phyloP scores from a whole-genome alignment of 2,113 vertebrate genomes.

The Indri indri region DNA sequence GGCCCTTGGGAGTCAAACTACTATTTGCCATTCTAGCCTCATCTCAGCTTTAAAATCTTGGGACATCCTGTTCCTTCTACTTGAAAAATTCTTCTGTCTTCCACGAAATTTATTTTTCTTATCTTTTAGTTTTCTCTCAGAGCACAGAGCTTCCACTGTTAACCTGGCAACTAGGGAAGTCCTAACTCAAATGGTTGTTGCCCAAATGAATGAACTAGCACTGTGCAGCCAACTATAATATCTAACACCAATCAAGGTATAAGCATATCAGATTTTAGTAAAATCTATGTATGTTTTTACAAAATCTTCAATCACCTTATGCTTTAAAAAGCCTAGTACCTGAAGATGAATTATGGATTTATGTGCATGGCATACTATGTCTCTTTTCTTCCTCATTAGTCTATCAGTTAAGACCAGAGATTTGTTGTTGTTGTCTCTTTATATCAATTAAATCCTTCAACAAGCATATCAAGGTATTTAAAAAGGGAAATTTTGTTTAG shows the following conservation, averaged over 20 bases:
- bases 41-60: background rate
- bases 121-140: background rate
- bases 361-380: background rate
- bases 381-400: background rate
- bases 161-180: background rate
- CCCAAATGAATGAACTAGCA: background rate
- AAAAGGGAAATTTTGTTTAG: constrained; percentile 31
- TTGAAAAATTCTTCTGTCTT: background rate
- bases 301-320: background rate
- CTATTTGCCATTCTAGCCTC: background rate
- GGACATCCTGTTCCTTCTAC: background rate
- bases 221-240: background rate
- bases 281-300: background rate
- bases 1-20: background rate
- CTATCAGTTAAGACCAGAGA: background rate
- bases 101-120: background rate
- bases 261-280: background rate
- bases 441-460: constrained; percentile 43
- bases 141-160: background rate
- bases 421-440: background rate
- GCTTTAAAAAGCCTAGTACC: background rate
- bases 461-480: background rate
- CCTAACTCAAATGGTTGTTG: background rate
- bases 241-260: background rate
- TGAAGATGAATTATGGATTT: background rate